Base-by-base conservation (phyloP, 2,888 invertebrate genomes). In the Rhopalosiphum nymphaeae region DNA sequence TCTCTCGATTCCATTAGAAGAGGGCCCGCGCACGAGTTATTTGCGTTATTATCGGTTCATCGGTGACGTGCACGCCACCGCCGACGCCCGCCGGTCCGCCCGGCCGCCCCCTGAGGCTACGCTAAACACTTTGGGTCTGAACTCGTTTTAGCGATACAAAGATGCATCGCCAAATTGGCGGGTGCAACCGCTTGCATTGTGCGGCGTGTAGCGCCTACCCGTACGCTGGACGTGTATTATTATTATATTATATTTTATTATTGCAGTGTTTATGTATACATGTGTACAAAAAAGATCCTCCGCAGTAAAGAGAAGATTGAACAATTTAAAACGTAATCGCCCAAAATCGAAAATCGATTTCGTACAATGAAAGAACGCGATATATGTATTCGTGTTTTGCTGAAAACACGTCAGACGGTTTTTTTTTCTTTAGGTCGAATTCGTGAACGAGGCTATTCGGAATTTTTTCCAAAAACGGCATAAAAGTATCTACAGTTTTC, bases 21-120 rank as follows among this genome's bases (percentile, higher is more conserved):
- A 61, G 89, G 89, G 3, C 42, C 89, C 86, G 44, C 90, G 57
- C 92, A 57, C 92, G 93, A 93, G 89, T 89, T 89, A 93, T 89
- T 93, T 53, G 56, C 93, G 89, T 93, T 93, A 89, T 93, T 93
- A 93, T 89, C 93, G 89, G 93, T 93, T 84, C 93, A 84, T 93
- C 89, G 93, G 84, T 44, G 49, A 92, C 92, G 87, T 36, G 46
- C 57, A 57, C 26, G n/a, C 49, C 29, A 78, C 78, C 21, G 36
- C 29, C 49, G n/a, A 16, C 21, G 61, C 44, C 87, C 87, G 26
- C 3, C 46, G 26, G 67, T n/a, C n/a, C 67, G 9, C 7, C 78
- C 21, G 78, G 1, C 67, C 90, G 3, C 49, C 90, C 84, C 89
- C 88, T 78, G 89, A 56, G 88, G 49, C n/a, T n/a, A 56, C 10